phyloP scores from a whole-genome alignment of 92 coral and sea anemone species.

The Porites divaricata region DNA sequence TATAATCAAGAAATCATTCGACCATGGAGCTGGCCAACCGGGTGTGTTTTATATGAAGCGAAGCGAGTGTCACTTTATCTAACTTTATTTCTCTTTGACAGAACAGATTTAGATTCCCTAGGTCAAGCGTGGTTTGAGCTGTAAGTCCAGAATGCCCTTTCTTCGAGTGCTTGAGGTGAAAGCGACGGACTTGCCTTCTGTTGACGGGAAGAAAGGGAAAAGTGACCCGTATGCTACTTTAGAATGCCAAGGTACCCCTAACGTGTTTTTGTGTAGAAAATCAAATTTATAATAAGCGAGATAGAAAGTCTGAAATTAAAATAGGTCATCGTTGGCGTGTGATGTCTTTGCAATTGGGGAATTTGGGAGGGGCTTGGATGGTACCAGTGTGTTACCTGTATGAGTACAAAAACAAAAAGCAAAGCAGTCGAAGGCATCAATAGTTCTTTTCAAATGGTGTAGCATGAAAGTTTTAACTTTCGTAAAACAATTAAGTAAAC shows the following conservation, averaged over 20 bases:
- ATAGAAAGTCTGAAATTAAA: too few relatives aligned
- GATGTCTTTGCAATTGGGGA: too few relatives aligned
- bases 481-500: background rate
- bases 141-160: conserved; percentile 14
- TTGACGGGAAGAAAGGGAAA: conserved; percentile 43
- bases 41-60: too few relatives aligned
- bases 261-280: background rate
- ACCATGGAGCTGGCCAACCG: background rate
- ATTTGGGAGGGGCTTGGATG: background rate
- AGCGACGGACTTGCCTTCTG: conserved; percentile 54
- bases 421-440: background rate
- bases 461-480: background rate
- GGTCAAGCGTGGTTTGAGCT: background rate
- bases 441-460: background rate
- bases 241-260: conserved; percentile 48
- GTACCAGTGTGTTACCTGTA: background rate
- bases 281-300: background rate
- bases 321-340: too few relatives aligned
- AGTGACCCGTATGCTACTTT: conserved; percentile 64
- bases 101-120: background rate
- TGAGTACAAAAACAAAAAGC: too few relatives aligned
- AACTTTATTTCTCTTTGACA: background rate
- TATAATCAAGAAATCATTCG: background rate
- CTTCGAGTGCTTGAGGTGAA: conserved; percentile 48
- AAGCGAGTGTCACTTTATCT: background rate